Base-by-base conservation (phyloP, 2,888 invertebrate species). In the Aradus depressus region DNA sequence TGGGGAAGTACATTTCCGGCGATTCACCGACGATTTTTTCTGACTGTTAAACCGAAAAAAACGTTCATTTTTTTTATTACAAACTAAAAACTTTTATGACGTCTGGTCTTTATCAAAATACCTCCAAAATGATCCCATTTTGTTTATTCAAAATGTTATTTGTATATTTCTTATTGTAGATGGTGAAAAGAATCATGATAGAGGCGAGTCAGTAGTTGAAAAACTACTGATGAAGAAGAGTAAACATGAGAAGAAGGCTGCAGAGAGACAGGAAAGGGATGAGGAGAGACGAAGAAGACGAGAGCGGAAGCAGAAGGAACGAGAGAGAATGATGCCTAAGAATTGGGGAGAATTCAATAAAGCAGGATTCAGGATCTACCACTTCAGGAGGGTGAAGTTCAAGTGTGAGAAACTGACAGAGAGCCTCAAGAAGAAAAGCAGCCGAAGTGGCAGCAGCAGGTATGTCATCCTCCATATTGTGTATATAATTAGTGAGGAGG, bases 341-440 rank as follows among this genome's bases (percentile, higher is more conserved):
- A 54, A 53, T 26, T 60, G 60, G 60, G 44, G 39, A 4, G 60
- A 60, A 23, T 57, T 60, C 35, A 56, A 53, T 12, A 54, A 50
- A 41, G 43, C 54, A 4, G 54, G 55, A 8, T 56, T 52, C 34
- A 54, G 52, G 22, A 47, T 57, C 4, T 51, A 53, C 23, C 55
- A 60, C 34, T 57, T 58, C 16, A 52, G 56, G 8, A 35, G 56
- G 19, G 51, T 53, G 8, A 58, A 58, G 32, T 52, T 42, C 39
- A 52, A 44, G 34, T 26, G 51, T 5, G 53, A 53, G 19, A 52
- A 58, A 32, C 44, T 44, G 10, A 28, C 23, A 14, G 38, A 44
- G 21, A 14, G 23, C 6, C 12, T n/a, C 3, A 45, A 35, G 21
- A n/a, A 28, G 5, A 45, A 45, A 44, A 22, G 35, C 50, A 54